Percentiles rank a stretch among this genome's conserved stretches.
Evolutionary conservation across 1,140 invertebrate species (phyloP).

Genomic region (Cherax quadricarinatus): DNA sequence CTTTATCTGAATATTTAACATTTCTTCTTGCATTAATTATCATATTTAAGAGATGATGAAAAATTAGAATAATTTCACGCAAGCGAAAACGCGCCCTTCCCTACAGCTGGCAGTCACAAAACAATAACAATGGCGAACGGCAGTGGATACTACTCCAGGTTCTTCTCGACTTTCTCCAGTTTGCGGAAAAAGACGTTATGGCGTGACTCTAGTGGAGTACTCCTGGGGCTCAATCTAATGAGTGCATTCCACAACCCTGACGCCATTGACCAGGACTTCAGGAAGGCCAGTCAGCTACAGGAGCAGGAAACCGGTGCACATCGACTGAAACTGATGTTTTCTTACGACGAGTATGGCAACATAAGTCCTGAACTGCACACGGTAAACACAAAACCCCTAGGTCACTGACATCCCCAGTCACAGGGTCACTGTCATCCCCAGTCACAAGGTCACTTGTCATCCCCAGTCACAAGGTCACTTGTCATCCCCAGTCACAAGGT

Average conservation of each 20-base stretch:
- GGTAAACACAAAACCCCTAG: not conserved
- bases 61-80: too few species aligned
- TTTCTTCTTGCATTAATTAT: too few species aligned
- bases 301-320: slow-evolving; percentile 25
- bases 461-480: too few species aligned
- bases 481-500: not conserved
- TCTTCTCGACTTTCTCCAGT: not conserved
- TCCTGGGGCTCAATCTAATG: slow-evolving; percentile 7
- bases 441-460: not conserved
- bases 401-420: not conserved
- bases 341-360: slow-evolving; percentile 42
- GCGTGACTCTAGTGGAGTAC: slow-evolving; percentile 2
- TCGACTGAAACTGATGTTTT: slow-evolving; percentile 36
- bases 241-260: slow-evolving; percentile 25
- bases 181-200: not conserved
- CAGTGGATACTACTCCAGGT: slow-evolving; percentile 5
- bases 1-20: too few species aligned
- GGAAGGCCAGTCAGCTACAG: not conserved
- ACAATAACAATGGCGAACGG: slow-evolving; percentile 34
- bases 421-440: not conserved
- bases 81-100: too few species aligned
- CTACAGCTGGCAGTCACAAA: not conserved
- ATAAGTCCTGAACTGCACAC: slow-evolving; percentile 43
- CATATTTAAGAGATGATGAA: too few species aligned
- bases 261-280: slow-evolving; percentile 19